These are phyloP conservation scores for Magallana nippona DNA, from an alignment of 2,888 invertebrate species.

Conservation along the genomic window DNA sequence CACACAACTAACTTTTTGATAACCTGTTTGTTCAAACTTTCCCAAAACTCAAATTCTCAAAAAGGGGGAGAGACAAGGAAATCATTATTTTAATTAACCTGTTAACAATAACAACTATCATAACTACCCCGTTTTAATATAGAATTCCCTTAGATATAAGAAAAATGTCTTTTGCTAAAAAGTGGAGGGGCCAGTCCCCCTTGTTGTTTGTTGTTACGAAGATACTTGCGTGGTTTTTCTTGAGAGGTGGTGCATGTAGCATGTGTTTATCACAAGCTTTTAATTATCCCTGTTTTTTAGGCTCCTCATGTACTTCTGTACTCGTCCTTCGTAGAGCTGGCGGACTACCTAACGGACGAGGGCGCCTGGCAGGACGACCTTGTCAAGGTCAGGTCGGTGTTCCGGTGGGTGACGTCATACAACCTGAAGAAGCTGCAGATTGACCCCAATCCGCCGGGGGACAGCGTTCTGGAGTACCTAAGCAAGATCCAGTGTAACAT, in stretches of 20 bases:
- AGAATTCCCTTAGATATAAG: no score
- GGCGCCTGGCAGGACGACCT: slow-evolving; percentile 46
- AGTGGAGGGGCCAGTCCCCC: no score
- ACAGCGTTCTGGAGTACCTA: slow-evolving; percentile 45
- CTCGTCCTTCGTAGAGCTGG: slow-evolving; percentile 42
- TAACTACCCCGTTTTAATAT: no score
- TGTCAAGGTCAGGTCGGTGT: slow-evolving; percentile 41
- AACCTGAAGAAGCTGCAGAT: slow-evolving; percentile 43
- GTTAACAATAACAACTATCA: no score
- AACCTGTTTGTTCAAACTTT: no score
- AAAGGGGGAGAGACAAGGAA: not conserved
- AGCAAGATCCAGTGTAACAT: slow-evolving; percentile 47
- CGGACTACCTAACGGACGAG: slow-evolving; percentile 45
- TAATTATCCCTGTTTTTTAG: not conserved
- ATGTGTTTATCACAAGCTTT: not conserved
- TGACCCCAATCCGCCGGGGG: slow-evolving; percentile 35
- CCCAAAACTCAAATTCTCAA: no score
- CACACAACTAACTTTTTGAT: no score
- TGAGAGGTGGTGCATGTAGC: no score
- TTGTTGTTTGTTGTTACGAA: no score
- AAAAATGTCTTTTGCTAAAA: no score
- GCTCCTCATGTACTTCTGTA: slow-evolving; percentile 40
- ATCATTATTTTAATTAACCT: no score
- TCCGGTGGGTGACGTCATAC: slow-evolving; percentile 46
- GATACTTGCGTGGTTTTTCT: no score